These are phyloP conservation scores for Asobara japonica DNA, from an alignment of 1,140 invertebrate genomes.

Conservation along the genomic window DNA sequence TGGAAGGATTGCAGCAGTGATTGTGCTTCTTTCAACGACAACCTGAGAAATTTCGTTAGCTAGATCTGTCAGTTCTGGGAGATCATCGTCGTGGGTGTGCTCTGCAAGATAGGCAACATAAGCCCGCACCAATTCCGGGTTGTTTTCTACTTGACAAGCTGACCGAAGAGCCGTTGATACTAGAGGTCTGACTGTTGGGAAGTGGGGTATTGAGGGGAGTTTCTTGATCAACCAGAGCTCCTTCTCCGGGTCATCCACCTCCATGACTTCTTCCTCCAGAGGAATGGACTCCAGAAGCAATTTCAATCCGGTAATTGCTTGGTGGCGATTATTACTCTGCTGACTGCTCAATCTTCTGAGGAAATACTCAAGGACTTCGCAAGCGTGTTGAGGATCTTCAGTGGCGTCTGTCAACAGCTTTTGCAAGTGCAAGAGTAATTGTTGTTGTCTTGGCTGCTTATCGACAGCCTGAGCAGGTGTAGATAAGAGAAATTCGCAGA, in stretches of 20 bases:
- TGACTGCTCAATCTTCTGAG: slow-evolving; percentile 85
- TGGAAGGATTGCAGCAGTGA: slow-evolving; percentile 86
- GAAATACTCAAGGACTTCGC: slow-evolving; percentile 93
- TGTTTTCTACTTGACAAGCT: slow-evolving; percentile 92
- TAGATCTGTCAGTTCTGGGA: slow-evolving; percentile 73
- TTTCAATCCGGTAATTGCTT: slow-evolving; percentile 78
- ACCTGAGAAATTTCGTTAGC: slow-evolving; percentile 88
- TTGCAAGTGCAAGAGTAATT: slow-evolving; percentile 82
- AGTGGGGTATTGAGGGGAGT: slow-evolving; percentile 79
- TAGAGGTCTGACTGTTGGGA: slow-evolving; percentile 73
- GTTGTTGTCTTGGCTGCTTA: slow-evolving; percentile 78
- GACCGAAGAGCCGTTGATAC: slow-evolving; percentile 78
- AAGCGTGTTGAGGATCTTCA: slow-evolving; percentile 71
- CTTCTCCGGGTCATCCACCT: slow-evolving; percentile 62
- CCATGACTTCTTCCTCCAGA: slow-evolving; percentile 59
- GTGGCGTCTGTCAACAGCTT: slow-evolving; percentile 72
- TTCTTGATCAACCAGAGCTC: slow-evolving; percentile 81
- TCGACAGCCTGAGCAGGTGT: slow-evolving; percentile 69
- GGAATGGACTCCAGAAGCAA: slow-evolving; percentile 67
- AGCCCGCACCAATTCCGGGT: slow-evolving; percentile 83
- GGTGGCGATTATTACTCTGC: slow-evolving; percentile 77
- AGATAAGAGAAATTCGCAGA: slow-evolving; percentile 94
- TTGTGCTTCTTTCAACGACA: slow-evolving; percentile 91
- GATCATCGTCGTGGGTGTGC: slow-evolving; percentile 75
- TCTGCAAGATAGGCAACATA: slow-evolving; percentile 88